Base-by-base conservation (phyloP, 2,888 invertebrate species). In the Caenorhabditis afra region DNA sequence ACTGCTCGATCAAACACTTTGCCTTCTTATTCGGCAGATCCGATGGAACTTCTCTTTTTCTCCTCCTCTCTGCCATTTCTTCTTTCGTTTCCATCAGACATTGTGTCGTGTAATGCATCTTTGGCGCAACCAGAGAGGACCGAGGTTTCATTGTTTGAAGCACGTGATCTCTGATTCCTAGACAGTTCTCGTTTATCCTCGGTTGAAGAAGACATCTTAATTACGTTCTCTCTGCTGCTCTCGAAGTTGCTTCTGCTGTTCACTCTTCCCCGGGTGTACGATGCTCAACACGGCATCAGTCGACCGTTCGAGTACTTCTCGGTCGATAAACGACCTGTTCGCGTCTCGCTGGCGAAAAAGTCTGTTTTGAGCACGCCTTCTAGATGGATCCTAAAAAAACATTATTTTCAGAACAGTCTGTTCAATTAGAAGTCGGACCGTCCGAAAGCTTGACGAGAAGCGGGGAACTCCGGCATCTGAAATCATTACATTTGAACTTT, bases 261-360 rank as follows among this genome's bases (percentile, higher is more conserved):
- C 45, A 14, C 61, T 61, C 11, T 8, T 61, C 18, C 61, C 61
- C 1, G 47, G 61, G 37, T 61, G 61, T 0, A 61, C 61, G 18
- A 61, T 61, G n/a, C 23, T 61, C 16, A 61, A 37, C 23, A 61
- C 23, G 35, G 23, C 18, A 7, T 61, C 49, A 11, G 61, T 37
- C 0, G 61, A 47, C n/a, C 49, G 35, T 18, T 61, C 61, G 8
- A 61, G 49, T 12, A 61, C 47, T 2, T 29, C 29, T 12, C 12
- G 2, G 23, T 61, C 61, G 8, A 61, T 11, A 37, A 35, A 47
- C 29, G 45, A 35, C 20, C 29, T 45, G 8, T 50, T 20, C 4
- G 2, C 3, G 3, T 41, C 14, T 41, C 41, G 11, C 41, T 14
- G 14, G n/a, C n/a, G n/a, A n/a, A n/a, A n/a, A n/a, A n/a, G n/a